Evolutionary conservation across 2,113 vertebrate species (phyloP), one percentile per base, ranked within the genome.

Genomic region (Lepus europaeus): DNA sequence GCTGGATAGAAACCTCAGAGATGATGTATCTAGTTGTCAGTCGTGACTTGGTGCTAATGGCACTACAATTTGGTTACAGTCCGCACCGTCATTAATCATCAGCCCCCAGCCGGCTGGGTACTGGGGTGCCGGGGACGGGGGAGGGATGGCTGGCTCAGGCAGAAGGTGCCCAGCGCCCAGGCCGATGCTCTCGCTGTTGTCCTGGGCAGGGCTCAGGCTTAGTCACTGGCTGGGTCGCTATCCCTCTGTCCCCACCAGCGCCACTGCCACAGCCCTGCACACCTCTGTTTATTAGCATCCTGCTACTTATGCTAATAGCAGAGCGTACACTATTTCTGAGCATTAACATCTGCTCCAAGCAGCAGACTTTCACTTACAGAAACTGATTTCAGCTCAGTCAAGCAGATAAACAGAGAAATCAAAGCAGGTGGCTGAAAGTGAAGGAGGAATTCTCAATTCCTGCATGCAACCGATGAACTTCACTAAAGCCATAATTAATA

Each of bases 361-460:
- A 98, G 98, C 98, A 98, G 98, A 98, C 98, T 98, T 98, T 98
- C 98, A 98, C 98, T 98, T 98, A 98, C 97, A 98, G 97, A 98
- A 98, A 98, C 98, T 98, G 98, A 98, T 98, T 99, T 98, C 98
- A 98, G 98, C 98, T 98, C 98, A 98, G 97, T 98, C 98, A 99
- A 98, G 98, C 98, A 98, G 98, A 98, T 98, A 98, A 98, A 98
- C 97, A 98, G 98, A 98, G 98, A 98, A 98, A 98, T 98, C 98
- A 98, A 98, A 98, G 98, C 98, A 99, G 98, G 98, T 98, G 98
- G 98, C 98, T 98, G 97, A 81, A 74, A 98, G 97, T 61, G 97
- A 98, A 98, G 97, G 97, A 98, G 97, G 98, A 97, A 98, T 98
- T 98, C 97, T 98, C 97, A 97, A 97, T 98, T 98, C 98, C 98